Evolutionary conservation across 2,113 vertebrate species (phyloP).

Genomic region (Ammodytes marinus): DNA sequence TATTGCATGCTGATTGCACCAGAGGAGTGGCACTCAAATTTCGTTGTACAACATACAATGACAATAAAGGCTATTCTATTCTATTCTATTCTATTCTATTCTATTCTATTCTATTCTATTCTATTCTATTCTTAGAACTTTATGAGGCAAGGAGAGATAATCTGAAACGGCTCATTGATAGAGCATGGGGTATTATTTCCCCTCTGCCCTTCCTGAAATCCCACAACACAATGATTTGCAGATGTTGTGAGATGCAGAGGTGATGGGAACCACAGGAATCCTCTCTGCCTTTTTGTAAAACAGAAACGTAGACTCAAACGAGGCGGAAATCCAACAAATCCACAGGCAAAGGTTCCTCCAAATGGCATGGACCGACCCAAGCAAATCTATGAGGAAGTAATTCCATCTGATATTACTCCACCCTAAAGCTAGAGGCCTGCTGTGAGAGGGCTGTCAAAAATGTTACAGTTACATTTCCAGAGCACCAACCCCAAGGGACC

Average conservation of each 20-base stretch:
- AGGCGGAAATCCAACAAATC: constrained; percentile 56
- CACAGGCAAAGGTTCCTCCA: constrained; percentile 37
- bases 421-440: constrained; percentile 15
- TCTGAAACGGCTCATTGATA: constrained; percentile 72
- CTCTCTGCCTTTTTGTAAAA: constrained; percentile 45
- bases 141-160: constrained; percentile 55
- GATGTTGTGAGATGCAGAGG: constrained; percentile 72
- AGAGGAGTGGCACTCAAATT: too few relatives aligned
- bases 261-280: constrained; percentile 56
- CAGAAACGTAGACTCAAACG: constrained; percentile 52
- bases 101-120: too few relatives aligned
- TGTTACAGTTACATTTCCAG: constrained; percentile 30
- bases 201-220: constrained; percentile 65
- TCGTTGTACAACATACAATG: too few relatives aligned
- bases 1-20: too few relatives aligned
- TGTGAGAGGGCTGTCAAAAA: constrained; percentile 16
- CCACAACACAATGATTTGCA: constrained; percentile 73
- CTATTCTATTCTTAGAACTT: too few relatives aligned
- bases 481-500: background rate
- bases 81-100: too few relatives aligned
- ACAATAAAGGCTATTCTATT: too few relatives aligned
- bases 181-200: constrained; percentile 61
- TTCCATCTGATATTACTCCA: constrained; percentile 28
- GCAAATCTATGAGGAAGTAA: constrained; percentile 46
- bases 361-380: constrained; percentile 25